Conservation (phyloP, 2,113 vertebrate genomes). For the Brachypodius melanocephalos region DNA sequence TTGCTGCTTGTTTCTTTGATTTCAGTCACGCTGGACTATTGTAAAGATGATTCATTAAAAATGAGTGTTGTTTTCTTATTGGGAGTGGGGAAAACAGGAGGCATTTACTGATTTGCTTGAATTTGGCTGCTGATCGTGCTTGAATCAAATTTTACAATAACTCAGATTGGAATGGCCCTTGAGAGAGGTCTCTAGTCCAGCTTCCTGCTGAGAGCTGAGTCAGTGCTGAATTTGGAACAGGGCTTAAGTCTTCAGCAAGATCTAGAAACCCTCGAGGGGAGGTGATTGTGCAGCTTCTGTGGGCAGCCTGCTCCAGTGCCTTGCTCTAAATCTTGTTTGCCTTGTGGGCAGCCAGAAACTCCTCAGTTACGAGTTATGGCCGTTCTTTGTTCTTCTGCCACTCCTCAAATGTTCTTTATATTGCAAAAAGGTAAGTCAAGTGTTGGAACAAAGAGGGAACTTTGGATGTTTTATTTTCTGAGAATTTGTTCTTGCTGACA, state of each 20-base stretch:
- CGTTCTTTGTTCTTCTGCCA: not conserved
- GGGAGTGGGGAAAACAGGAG: not conserved
- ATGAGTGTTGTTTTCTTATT: not conserved
- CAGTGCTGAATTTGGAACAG: not conserved
- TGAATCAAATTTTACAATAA: not conserved
- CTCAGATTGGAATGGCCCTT: not conserved
- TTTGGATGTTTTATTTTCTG: not conserved
- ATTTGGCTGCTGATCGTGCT: not conserved
- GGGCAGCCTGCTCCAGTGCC: not conserved
- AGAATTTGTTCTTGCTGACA: not conserved
- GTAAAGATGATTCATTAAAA: not conserved
- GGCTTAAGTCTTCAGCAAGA: not conserved
- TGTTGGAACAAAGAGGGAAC: not conserved
- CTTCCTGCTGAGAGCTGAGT: not conserved
- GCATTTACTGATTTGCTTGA: not conserved
- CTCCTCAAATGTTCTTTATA: not conserved
- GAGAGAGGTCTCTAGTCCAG: not conserved
- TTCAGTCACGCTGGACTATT: not conserved
- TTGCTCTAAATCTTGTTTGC: not conserved
- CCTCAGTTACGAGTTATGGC: not conserved
- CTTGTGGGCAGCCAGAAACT: not conserved
- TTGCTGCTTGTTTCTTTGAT: not conserved
- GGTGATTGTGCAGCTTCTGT: not conserved
- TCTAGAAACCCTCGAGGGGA: not conserved
- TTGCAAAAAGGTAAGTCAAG: not conserved